These are phyloP conservation scores for Periparus ater DNA, from an alignment of 2,797 vertebrate genomes.

Conservation along the genomic window DNA sequence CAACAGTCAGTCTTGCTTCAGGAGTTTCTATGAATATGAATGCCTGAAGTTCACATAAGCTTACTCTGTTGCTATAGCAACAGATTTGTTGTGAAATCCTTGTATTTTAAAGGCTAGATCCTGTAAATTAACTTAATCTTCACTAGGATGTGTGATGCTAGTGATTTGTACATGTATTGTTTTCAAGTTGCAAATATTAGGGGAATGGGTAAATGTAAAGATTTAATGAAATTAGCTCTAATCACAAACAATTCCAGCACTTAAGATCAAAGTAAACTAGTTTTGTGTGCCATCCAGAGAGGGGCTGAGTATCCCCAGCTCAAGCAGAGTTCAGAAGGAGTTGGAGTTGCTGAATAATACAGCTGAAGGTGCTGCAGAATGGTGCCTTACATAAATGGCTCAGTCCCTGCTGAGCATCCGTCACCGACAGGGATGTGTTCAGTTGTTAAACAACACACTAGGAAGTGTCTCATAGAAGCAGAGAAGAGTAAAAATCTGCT, in stretches of 20 bases:
- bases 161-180: constrained; percentile 47
- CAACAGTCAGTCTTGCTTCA: constrained; percentile 81
- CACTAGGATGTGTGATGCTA: constrained; percentile 41
- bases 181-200: constrained; percentile 7
- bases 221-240: neutral
- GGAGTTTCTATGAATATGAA: constrained; percentile 81
- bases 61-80: constrained; percentile 75
- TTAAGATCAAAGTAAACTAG: constrained; percentile 9
- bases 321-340: neutral
- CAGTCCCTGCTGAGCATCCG: neutral
- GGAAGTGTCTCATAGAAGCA: neutral
- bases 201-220: neutral
- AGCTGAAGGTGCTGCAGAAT: neutral
- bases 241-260: neutral
- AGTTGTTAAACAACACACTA: neutral
- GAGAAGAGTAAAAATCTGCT: neutral
- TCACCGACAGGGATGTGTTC: neutral
- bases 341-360: neutral
- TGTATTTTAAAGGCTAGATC: constrained; percentile 72
- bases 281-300: neutral
- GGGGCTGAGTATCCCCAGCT: neutral
- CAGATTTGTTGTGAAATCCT: constrained; percentile 77
- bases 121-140: constrained; percentile 70
- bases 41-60: constrained; percentile 78
- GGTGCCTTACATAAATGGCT: neutral